Percentiles rank a stretch among this genome's conserved stretches.
Conservation (phyloP, 2,113 vertebrate species). For the Salvelinus alpinus region DNA sequence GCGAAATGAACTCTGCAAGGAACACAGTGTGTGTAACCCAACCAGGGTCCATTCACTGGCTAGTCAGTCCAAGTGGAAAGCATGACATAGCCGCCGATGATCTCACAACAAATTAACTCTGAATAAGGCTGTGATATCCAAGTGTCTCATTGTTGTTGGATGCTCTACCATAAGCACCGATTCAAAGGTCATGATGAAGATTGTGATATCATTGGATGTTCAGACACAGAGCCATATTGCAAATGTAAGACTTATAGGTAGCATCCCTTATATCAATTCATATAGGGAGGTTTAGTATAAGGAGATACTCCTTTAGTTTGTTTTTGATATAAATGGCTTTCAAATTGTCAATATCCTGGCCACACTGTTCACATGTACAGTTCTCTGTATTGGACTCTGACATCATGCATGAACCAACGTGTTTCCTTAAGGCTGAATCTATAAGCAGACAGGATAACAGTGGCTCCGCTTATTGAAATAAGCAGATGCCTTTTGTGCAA, state of each 20-base stretch:
- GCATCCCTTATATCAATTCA: too few species aligned
- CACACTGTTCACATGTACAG: slow-evolving; percentile 57
- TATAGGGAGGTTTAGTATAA: too few species aligned
- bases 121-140: slow-evolving; percentile 23
- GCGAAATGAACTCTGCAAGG: neutral
- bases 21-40: slow-evolving; percentile 20
- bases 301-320: neutral
- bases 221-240: neutral
- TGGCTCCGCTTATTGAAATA: slow-evolving; percentile 55
- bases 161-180: slow-evolving; percentile 22
- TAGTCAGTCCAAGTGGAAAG: slow-evolving; percentile 20
- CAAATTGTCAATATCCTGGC: slow-evolving; percentile 65
- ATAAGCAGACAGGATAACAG: slow-evolving; percentile 36
- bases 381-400: neutral
- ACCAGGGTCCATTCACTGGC: slow-evolving; percentile 25
- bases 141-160: slow-evolving; percentile 20
- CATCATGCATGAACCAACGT: neutral
- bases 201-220: slow-evolving; percentile 7
- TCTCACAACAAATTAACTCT: slow-evolving; percentile 6
- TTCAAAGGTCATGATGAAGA: slow-evolving; percentile 27
- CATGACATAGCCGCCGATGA: neutral
- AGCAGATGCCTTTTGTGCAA: slow-evolving; percentile 32
- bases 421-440: neutral
- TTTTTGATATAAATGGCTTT: slow-evolving; percentile 31
- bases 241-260: too few species aligned